Evolutionary conservation across 2,113 vertebrate genomes (phyloP).

Genomic region (Entomyzon cyanotis): DNA sequence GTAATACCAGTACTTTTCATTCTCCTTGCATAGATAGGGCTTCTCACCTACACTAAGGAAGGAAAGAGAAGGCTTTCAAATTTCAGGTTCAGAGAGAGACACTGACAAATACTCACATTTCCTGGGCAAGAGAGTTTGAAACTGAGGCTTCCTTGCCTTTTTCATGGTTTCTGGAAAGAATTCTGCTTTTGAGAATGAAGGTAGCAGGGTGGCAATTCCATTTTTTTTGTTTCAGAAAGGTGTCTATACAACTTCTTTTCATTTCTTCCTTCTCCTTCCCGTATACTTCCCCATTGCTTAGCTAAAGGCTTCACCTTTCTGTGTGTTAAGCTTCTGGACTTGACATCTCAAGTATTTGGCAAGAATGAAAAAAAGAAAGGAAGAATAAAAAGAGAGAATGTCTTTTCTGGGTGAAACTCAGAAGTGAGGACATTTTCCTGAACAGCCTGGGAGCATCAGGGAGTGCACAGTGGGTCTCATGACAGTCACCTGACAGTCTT

Average conservation of each 20-base stretch:
- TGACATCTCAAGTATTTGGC: conserved; percentile 54
- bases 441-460: not conserved
- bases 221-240: not conserved
- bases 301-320: conserved; percentile 78
- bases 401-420: not conserved
- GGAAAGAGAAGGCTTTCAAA: not conserved
- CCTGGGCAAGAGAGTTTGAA: not conserved
- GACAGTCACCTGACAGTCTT: not conserved
- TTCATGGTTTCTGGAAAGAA: not conserved
- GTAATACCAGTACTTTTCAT: not conserved
- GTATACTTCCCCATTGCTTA: conserved; percentile 63
- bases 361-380: not conserved
- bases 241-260: conserved; percentile 67
- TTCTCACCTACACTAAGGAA: not conserved
- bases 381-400: not conserved
- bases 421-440: not conserved
- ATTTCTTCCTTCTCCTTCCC: conserved; percentile 57
- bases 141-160: not conserved
- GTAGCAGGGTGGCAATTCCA: not conserved
- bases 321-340: conserved; percentile 59
- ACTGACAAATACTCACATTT: not conserved
- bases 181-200: not conserved
- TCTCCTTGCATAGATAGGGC: not conserved
- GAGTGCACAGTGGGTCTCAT: not conserved
- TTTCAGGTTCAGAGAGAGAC: not conserved